phyloP scores from a whole-genome alignment of 2,888 invertebrate genomes.

The Drosophila pseudotalamancana region DNA sequence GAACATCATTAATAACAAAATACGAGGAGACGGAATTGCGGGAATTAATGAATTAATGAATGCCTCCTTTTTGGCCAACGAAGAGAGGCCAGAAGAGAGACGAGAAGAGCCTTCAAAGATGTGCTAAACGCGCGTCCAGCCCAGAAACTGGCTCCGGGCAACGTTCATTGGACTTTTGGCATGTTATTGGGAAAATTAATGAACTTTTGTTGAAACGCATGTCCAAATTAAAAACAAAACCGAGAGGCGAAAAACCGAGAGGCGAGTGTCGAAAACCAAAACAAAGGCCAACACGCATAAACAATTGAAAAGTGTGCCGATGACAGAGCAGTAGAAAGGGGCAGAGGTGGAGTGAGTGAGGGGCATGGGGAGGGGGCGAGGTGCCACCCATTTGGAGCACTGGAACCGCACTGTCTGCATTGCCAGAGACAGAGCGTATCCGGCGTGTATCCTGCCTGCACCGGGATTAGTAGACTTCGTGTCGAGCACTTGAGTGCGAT shows the following conservation, averaged over 20 bases:
- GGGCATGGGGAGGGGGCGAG: conserved; percentile 4
- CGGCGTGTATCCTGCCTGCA: too few species aligned
- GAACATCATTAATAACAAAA: conserved; percentile 83
- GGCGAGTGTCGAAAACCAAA: conserved; percentile 33
- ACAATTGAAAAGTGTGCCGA: conserved; percentile 70
- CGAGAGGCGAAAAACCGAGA: conserved; percentile 3
- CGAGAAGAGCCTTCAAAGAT: conserved; percentile 46
- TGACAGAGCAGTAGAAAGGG: conserved; percentile 30
- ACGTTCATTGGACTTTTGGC: conserved; percentile 37
- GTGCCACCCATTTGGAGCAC: conserved; percentile 26
- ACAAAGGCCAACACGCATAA: conserved; percentile 50
- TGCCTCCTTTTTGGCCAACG: conserved; percentile 42
- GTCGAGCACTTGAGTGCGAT: conserved; percentile 54
- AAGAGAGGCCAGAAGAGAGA: not conserved
- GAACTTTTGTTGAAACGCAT: conserved; percentile 72
- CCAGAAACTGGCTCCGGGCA: conserved; percentile 27
- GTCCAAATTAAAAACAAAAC: conserved; percentile 47
- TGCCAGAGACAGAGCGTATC: conserved; percentile 54
- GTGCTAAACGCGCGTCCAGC: conserved; percentile 79
- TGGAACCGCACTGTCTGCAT: conserved; percentile 67
- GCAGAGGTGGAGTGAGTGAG: conserved; percentile 8
- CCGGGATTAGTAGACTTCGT: conserved; percentile 57
- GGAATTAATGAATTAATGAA: conserved; percentile 79
- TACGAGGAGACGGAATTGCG: conserved; percentile 66
- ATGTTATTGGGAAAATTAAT: conserved; percentile 75